A percentile compares a stretch with the other conserved stretches of the same genome.
phyloP scores from a whole-genome alignment of 2,113 vertebrate genomes.

The Zapus hudsonius region DNA sequence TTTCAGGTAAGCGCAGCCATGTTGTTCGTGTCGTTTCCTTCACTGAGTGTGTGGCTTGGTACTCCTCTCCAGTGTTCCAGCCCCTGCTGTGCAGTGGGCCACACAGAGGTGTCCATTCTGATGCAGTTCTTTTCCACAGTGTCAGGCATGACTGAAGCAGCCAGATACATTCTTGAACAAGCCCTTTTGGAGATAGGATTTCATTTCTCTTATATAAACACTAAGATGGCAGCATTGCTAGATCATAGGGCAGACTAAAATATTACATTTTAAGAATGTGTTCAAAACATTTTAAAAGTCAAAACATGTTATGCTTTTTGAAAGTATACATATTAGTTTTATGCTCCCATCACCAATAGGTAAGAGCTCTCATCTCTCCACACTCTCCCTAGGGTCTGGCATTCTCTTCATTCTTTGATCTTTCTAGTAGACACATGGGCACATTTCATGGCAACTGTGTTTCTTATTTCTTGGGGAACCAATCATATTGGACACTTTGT shows the following conservation, averaged over 20 bases:
- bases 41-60: rapidly evolving
- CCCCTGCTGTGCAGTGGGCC: background rate
- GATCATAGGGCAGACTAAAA: rapidly evolving
- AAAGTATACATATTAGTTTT: background rate
- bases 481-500: background rate
- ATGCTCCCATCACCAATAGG: background rate
- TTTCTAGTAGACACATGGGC: background rate
- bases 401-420: too few relatives aligned
- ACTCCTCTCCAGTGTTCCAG: rapidly evolving
- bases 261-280: background rate
- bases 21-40: rapidly evolving
- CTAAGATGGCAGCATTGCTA: background rate
- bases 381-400: background rate
- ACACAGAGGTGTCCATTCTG: background rate
- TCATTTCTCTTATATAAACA: background rate
- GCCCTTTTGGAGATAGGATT: background rate
- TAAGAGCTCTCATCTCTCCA: background rate
- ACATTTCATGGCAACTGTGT: rapidly evolving
- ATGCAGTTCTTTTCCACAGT: rapidly evolving
- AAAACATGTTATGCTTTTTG: too few relatives aligned
- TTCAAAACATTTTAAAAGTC: background rate
- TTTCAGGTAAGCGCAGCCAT: rapidly evolving
- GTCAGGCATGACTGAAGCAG: rapidly evolving
- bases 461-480: background rate
- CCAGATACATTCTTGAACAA: rapidly evolving